Evolutionary conservation across 2,113 vertebrate species (phyloP), one percentile per base, ranked within the genome.

Genomic region (Engystomops pustulosus): DNA sequence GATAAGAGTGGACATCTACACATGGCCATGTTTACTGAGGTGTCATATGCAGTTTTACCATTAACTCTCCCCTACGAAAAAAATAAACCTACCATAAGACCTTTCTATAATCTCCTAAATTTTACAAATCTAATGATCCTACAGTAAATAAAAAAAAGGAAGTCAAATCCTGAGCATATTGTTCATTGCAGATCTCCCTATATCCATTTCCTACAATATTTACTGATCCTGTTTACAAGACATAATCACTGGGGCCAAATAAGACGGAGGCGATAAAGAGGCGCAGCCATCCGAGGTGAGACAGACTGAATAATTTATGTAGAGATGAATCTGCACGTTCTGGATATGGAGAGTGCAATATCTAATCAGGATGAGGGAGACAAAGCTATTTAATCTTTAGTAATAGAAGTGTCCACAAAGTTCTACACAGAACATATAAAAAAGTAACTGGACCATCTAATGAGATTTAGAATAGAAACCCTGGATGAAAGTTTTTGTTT

Each of bases 221-320:
- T 18, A 36, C 30, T 32, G 27, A 18, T 32, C 58, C 27, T 32
- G 25, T 65, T 65, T 65, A 65, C 60, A 65, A 65, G 60, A 34
- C 60, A 20, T 36, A 67, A 67, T 67, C 62, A 67, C 62, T 67
- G 6, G 62, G 62, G 62, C 32, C 62, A 67, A 34, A 67, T 67
- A 67, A 67, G 36, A 67, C 62, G 20, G 62, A 65, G 62, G 62
- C 30, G 62, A 67, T 67, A 67, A 67, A 15, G 4, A 32, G 30
- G 3, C 17, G 17, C 62, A 67, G 62, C 17, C 6, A 67, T 67
- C 62, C 30, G 17, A 67, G 32, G 62, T 36, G 32, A 67, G 27
- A 34, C 15, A 67, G 27, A 36, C 62, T 67, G 62, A 67, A 67
- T 67, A 36, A 67, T 67, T 20, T 18, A 67, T 67, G 62, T 9